phyloP scores from a whole-genome alignment of 1,140 invertebrate species.

The Melitaea cinxia region DNA sequence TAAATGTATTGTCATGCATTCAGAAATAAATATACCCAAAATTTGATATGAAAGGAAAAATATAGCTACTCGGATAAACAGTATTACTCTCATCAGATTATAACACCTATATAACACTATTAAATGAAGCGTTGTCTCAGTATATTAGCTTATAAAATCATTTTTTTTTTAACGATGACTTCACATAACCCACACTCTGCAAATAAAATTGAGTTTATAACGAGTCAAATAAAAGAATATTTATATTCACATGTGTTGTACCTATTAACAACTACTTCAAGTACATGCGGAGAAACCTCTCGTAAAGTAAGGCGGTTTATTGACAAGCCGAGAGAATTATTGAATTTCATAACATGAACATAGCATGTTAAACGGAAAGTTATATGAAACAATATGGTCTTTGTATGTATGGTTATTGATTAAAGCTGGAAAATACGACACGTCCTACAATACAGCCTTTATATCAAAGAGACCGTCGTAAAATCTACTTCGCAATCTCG shows the following conservation, averaged over 20 bases:
- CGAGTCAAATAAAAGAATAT: not conserved
- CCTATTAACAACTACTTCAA: not conserved
- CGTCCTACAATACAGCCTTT: not conserved
- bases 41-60: too few species aligned
- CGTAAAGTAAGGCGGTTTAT: not conserved
- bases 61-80: too few species aligned
- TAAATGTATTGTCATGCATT: too few species aligned
- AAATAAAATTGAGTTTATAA: not conserved
- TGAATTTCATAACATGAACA: slow-evolving; percentile 9
- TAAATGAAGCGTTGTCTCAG: too few species aligned
- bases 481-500: not conserved
- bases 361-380: slow-evolving; percentile 8
- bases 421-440: not conserved
- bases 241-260: not conserved
- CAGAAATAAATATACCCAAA: too few species aligned
- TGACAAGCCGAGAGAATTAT: not conserved
- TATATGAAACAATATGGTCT: slow-evolving; percentile 9
- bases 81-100: too few species aligned
- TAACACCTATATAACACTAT: too few species aligned
- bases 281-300: not conserved
- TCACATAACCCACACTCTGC: not conserved
- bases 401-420: slow-evolving; percentile 1
- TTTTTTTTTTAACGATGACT: too few species aligned
- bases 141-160: too few species aligned
- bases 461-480: not conserved